These are phyloP conservation scores for Champsocephalus gunnari DNA, from an alignment of 2,797 vertebrate species.

Conservation along the genomic window DNA sequence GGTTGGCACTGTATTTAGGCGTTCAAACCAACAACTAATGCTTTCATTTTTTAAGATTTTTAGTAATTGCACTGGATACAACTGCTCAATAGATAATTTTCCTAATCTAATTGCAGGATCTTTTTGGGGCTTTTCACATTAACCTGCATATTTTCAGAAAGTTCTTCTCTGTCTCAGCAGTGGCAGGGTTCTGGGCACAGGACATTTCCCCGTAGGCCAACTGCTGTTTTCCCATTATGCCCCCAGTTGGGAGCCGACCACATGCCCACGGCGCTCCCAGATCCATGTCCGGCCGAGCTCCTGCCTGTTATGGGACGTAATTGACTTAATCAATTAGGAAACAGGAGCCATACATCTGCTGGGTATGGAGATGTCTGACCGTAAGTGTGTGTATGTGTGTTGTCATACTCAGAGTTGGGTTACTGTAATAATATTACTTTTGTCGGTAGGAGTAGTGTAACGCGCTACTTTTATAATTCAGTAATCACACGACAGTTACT, in stretches of 20 bases:
- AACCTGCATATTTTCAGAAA: not conserved
- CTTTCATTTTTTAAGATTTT: not conserved
- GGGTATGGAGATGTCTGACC: conserved; percentile 6
- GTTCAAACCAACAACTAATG: not conserved
- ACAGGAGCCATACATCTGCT: conserved; percentile 35
- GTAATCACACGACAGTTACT: no score
- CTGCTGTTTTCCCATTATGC: conserved; percentile 72
- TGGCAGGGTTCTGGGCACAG: conserved; percentile 16
- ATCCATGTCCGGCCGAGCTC: conserved; percentile 55
- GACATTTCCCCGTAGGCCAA: conserved; percentile 31
- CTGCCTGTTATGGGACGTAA: conserved; percentile 64
- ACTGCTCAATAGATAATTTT: not conserved
- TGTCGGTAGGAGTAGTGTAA: no score
- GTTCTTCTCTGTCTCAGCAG: conserved; percentile 12
- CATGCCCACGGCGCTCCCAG: conserved; percentile 36
- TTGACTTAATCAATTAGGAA: conserved; percentile 72
- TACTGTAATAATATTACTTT: no score
- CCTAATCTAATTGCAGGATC: not conserved
- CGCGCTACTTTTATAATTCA: no score
- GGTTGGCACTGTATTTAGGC: no score
- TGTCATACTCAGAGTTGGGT: not conserved
- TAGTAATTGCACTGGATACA: not conserved
- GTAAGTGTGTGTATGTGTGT: not conserved
- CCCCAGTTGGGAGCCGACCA: conserved; percentile 63
- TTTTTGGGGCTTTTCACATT: not conserved